These are phyloP conservation scores for Illadopsis cleaveri DNA, from an alignment of 2,113 vertebrate species.

Conservation along the genomic window DNA sequence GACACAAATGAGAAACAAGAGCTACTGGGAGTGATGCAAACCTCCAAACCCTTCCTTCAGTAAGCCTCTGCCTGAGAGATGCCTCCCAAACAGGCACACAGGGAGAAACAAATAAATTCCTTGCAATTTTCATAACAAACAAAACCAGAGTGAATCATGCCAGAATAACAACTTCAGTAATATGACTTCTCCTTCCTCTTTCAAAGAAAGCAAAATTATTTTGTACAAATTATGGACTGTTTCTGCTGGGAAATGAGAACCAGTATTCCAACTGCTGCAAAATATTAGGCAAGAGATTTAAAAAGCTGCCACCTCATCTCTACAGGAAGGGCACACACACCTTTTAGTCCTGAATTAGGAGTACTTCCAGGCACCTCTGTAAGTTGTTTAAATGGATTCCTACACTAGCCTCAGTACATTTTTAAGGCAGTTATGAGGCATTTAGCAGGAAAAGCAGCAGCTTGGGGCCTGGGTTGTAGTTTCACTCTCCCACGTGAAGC, in stretches of 20 bases:
- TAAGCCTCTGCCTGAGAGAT: not conserved
- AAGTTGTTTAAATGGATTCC: not conserved
- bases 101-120: conserved; percentile 51
- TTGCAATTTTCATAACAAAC: conserved; percentile 67
- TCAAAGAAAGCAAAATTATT: conserved; percentile 63
- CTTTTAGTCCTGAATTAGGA: not conserved
- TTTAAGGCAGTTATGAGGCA: not conserved
- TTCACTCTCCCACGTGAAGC: not conserved
- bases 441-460: not conserved
- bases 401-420: not conserved
- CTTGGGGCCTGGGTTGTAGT: not conserved
- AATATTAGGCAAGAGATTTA: conserved; percentile 18
- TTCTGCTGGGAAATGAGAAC: conserved; percentile 55
- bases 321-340: not conserved
- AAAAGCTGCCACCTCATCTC: not conserved
- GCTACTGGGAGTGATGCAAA: not conserved
- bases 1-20: not conserved
- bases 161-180: conserved; percentile 9
- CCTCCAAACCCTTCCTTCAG: not conserved
- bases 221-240: conserved; percentile 58
- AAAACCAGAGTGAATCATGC: conserved; percentile 60
- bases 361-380: not conserved
- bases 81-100: conserved; percentile 37
- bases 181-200: conserved; percentile 50
- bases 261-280: conserved; percentile 16